Base-by-base conservation (phyloP, 2,888 invertebrate species). In the Synergus itoensis region DNA sequence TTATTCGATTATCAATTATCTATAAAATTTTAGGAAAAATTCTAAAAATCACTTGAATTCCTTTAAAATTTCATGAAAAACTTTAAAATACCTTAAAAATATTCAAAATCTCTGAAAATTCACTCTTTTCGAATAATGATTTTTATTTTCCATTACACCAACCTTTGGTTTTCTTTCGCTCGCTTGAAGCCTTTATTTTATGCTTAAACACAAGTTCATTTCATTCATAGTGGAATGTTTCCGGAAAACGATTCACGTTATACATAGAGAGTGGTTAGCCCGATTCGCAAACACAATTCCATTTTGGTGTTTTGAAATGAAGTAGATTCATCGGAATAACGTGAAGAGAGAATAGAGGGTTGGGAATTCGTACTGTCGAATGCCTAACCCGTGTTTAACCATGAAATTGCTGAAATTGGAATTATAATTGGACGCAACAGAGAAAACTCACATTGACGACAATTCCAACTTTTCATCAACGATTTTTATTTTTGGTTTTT, bases 341-440 rank as follows among this genome's bases (percentile, higher is more conserved):
- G 28, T n/a, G 16, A 53, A 73, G 53, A 36, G 53, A 53, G 21
- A 28, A 73, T 73, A 73, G 36, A 53, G 53, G n/a, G 36, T n/a
- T 73, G 36, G n/a, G 5, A 53, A 48, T 11, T 73, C 48, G n/a
- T 14, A 36, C 28, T 36, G 11, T 2, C n/a, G 14, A 8, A 18
- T 62, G 11, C 60, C 60, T 62, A 76, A 76, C 79, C 78, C 69
- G 77, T 82, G 83, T 82, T 83, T 84, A 81, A 83, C 84, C 80
- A 77, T 80, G 65, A 81, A 81, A 81, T 81, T 79, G 78, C 80
- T 78, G 81, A 81, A 81, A 84, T 83, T 84, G 84, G 75, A 80
- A 80, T 80, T 77, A 80, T 83, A 81, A 84, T 82, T 83, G 81
- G 81, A 77, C 53, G 53, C 28, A 82, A 82, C 77, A 41, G 77